Evolutionary conservation across 35 echinoderm and acorn worm genomes (phyloP), one percentile per base, ranked within the genome.

Genomic region (Chiridota heheva): DNA sequence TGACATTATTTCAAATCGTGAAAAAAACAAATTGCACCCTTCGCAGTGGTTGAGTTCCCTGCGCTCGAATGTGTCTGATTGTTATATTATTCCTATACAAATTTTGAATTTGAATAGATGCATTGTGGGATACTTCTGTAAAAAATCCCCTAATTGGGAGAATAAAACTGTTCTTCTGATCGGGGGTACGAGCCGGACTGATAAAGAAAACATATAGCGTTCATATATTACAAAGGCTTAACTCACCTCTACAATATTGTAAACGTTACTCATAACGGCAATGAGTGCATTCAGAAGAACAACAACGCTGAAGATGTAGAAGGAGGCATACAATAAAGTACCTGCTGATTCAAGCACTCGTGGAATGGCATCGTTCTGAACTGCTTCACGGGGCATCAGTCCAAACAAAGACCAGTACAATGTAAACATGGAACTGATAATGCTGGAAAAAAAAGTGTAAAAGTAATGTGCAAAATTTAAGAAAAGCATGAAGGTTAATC

Each of bases 271-370:
- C 90, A 93, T 81, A 26, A 93, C 67, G 36, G 84, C 90, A 27
- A 93, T 93, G 60, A 93, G 90, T 8, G 84, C 84, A 55, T 93
- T 93, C 32, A 93, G 70, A 4, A 93, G 70, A 0, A 93, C 85
- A 1, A 93, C 57, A 2, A 93, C 80, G 5, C 77, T 70, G 1
- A 93, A 76, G 26, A 93, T 36, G 28, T 88, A 76, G 61, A 82
- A 93, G 18, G 74, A 62, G 20, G 70, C 84, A 34, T 74, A 93
- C 48, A 92, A 69, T 20, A 65, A 36, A 20, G 77, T 73, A 37
- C 84, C 90, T 20, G 70, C 84, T 12, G 69, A 31, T 47, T 93
- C 77, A 5, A 73, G 38, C 45, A 78, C 15, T 16, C 62, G 72
- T 17, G 79, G 84, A 15, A 88, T 76, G 69, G 69, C 58, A 28